Conservation (phyloP, 2,797 vertebrate genomes). For the Monodelphis domestica region DNA sequence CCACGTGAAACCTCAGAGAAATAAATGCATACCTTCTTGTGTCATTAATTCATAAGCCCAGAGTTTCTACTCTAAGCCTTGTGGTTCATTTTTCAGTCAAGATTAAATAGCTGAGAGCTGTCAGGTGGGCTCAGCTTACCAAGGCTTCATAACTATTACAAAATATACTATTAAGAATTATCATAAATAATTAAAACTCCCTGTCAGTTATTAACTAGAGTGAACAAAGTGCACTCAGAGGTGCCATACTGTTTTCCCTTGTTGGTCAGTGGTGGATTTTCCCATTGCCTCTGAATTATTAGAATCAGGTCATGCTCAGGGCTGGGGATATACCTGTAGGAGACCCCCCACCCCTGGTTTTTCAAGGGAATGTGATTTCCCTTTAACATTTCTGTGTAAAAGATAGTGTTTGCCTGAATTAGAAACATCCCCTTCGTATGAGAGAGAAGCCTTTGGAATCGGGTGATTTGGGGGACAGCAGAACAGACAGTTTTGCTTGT, state of each 20-base stretch:
- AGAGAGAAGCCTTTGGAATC: slow-evolving; percentile 18
- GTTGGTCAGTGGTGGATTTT: slow-evolving; percentile 27
- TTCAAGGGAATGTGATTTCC: slow-evolving; percentile 51
- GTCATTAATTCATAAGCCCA: slow-evolving; percentile 48
- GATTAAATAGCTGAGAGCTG: slow-evolving; percentile 42
- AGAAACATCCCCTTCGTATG: slow-evolving; percentile 31
- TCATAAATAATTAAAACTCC: slow-evolving; percentile 70
- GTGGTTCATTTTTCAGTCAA: slow-evolving; percentile 28
- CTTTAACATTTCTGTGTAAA: slow-evolving; percentile 44
- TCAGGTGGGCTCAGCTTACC: slow-evolving; percentile 31
- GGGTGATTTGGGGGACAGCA: slow-evolving; percentile 25
- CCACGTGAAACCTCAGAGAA: not conserved
- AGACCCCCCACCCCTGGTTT: slow-evolving; percentile 29
- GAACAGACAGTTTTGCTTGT: slow-evolving; percentile 4
- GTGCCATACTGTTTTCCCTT: not conserved
- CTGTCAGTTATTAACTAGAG: slow-evolving; percentile 63
- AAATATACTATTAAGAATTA: slow-evolving; percentile 60
- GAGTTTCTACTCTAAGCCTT: slow-evolving; percentile 44
- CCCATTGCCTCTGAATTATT: slow-evolving; percentile 22
- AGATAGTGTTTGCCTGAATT: slow-evolving; percentile 55
- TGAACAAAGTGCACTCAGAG: slow-evolving; percentile 20
- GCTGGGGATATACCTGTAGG: slow-evolving; percentile 45
- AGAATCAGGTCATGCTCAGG: not conserved
- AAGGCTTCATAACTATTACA: slow-evolving; percentile 56
- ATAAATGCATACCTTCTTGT: slow-evolving; percentile 33